Evolutionary conservation across 2,888 invertebrate species (phyloP), one percentile per base, ranked within the genome.

Genomic region (Schizotus pectinicornis): DNA sequence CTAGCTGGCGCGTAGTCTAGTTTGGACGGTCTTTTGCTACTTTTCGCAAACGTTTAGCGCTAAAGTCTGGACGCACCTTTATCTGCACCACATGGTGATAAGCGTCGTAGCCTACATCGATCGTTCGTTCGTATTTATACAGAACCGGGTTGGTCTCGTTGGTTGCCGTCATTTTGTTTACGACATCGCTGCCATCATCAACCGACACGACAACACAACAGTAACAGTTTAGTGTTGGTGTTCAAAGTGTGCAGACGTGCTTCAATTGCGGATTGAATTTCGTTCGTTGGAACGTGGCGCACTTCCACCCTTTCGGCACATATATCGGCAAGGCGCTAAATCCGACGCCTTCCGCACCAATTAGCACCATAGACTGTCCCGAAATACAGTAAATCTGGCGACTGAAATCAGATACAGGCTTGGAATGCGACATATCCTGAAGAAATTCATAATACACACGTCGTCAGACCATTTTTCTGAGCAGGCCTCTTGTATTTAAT

Each of bases 391-490:
- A 82, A 83, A 83, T 81, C 83, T 83, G 83, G 83, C 83, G 80
- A 83, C 83, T 75, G 83, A 82, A 79, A 82, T 83, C 71, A 81
- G 82, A 79, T 82, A 82, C 80, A 86, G 87, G 81, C 85, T 88
- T 85, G 88, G 88, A 84, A 89, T 89, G 89, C 88, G 89, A 86
- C 87, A 84, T 86, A 88, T 80, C 81, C 88, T 79, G 82, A 86
- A 77, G 85, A 88, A 77, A 74, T 88, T 88, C 75, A 90, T 90
- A 81, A 83, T 89, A 76, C 89, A 90, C 81, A 90, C 90, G 63
- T 89, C 89, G 67, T 90, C 90, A 68, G 89, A 90, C 70, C 90
- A 90, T 77, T 90, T 88, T 78, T 87, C 89, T 84, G 90, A 89
- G 42, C 13, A 36, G 14, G 45, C 41, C 2, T 47, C 36, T 36